phyloP scores from a whole-genome alignment of 2,797 vertebrate species.

The Acanthis flammea region DNA sequence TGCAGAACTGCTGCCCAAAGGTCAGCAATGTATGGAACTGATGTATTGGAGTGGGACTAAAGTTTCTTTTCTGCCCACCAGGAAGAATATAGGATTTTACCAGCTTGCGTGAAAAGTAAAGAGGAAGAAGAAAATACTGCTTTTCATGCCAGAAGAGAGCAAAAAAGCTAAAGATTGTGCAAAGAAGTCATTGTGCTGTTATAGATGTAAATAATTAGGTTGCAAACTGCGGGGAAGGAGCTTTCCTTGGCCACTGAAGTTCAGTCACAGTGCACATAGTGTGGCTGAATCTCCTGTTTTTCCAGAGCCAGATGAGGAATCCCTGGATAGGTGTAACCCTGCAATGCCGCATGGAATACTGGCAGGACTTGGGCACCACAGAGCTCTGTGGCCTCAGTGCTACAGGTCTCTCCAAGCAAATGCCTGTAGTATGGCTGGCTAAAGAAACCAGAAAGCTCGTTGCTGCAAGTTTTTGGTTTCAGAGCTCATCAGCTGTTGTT shows the following conservation, averaged over 20 bases:
- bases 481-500: neutral
- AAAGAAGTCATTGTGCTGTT: neutral
- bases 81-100: neutral
- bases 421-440: neutral
- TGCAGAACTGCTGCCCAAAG: neutral
- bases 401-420: neutral
- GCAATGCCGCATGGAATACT: accelerated
- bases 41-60: neutral
- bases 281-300: neutral
- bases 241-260: neutral
- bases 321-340: neutral
- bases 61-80: neutral
- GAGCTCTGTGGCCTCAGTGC: neutral
- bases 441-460: neutral
- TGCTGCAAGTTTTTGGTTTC: neutral
- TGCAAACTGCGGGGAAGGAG: neutral
- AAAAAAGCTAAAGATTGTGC: neutral
- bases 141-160: neutral
- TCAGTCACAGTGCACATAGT: accelerated
- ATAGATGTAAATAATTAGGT: neutral
- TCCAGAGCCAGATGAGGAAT: neutral
- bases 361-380: neutral
- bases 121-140: neutral
- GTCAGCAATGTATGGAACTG: neutral
- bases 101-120: neutral